Conservation (phyloP, 2,888 invertebrate species). For the Thysanoteuthis rhombus region DNA sequence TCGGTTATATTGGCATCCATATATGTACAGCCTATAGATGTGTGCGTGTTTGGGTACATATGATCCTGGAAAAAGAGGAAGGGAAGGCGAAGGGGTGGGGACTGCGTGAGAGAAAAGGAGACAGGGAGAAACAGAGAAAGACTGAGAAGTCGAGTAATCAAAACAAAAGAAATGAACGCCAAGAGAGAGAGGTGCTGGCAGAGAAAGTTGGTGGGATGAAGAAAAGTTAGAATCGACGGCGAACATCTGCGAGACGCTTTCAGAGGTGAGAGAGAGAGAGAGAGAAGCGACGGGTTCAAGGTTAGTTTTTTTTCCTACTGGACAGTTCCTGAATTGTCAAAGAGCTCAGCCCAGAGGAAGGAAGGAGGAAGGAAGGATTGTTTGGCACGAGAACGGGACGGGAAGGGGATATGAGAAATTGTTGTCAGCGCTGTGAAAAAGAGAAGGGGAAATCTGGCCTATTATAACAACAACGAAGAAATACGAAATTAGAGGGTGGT, state of each 20-base stretch:
- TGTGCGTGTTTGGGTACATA: neutral
- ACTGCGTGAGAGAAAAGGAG: neutral
- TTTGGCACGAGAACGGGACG: neutral
- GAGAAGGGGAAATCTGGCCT: neutral
- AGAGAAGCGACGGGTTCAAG: neutral
- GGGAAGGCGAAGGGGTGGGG: neutral
- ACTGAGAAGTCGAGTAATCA: neutral
- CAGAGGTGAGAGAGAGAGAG: neutral
- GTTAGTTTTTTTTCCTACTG: neutral
- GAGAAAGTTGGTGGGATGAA: neutral
- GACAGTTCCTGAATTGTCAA: neutral
- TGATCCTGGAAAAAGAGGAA: neutral
- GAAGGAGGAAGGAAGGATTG: neutral
- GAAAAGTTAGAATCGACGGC: neutral
- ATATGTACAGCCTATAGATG: neutral
- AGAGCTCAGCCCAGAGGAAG: neutral
- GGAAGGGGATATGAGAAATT: neutral
- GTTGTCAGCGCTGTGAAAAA: neutral
- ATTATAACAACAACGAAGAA: neutral
- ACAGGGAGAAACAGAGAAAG: neutral
- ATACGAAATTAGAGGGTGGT: neutral
- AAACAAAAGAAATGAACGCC: neutral
- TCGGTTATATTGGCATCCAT: neutral
- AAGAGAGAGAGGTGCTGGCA: neutral
- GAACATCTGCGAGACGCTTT: too few species aligned